Evolutionary conservation across 2,113 vertebrate species (phyloP).

Genomic region (Heloderma charlesbogerti): DNA sequence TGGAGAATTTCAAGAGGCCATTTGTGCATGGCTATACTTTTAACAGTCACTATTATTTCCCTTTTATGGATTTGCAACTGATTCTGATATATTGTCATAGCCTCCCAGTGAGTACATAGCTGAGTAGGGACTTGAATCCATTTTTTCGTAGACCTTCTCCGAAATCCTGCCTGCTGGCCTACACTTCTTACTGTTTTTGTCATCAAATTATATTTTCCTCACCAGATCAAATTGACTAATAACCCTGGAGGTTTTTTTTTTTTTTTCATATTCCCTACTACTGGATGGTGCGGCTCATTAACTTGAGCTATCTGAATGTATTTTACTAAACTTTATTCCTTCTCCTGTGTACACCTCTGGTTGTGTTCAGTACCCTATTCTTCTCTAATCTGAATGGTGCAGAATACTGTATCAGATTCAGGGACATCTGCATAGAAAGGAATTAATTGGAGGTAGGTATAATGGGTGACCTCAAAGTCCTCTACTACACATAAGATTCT

Average conservation of each 20-base stretch:
- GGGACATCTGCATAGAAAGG: not conserved
- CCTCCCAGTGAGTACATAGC: not conserved
- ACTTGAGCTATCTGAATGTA: not conserved
- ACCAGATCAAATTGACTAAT: not conserved
- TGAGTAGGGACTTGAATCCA: not conserved
- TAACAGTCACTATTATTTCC: not conserved
- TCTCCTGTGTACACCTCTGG: not conserved
- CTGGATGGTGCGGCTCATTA: not conserved
- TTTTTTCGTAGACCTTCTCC: not conserved
- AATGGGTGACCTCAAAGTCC: not conserved
- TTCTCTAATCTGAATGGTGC: not conserved
- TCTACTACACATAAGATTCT: not conserved
- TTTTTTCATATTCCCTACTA: not conserved
- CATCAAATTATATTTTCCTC: not conserved
- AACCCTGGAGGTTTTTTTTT: too few species aligned
- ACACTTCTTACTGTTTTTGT: not conserved
- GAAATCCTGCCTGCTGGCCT: not conserved
- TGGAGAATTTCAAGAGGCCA: too few species aligned
- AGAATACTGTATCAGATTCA: not conserved
- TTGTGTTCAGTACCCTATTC: not conserved
- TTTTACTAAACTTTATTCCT: not conserved
- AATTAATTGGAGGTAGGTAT: not conserved
- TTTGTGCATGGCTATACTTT: too few species aligned
- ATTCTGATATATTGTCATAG: not conserved
- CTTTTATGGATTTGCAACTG: not conserved